phyloP scores from a whole-genome alignment of 2,888 invertebrate species.

The Eustalomyia histrio region DNA sequence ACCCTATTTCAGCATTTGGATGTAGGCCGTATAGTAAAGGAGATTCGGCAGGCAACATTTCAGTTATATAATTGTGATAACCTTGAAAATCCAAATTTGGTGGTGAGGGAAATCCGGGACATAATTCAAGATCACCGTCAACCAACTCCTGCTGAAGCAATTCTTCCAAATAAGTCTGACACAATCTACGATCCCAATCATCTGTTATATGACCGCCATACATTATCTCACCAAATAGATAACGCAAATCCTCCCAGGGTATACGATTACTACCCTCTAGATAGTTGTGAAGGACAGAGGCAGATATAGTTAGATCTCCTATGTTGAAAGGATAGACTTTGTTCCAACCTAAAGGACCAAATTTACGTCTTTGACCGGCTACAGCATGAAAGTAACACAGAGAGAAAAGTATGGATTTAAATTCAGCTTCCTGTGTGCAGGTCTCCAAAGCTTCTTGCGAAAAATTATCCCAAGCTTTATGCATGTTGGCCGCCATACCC shows the following conservation, averaged over 20 bases:
- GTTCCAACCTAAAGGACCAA: slow-evolving; percentile 97
- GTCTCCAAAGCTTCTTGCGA: slow-evolving; percentile 94
- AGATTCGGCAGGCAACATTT: slow-evolving; percentile 91
- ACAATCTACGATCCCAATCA: slow-evolving; percentile 95
- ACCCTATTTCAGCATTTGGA: slow-evolving; percentile 97
- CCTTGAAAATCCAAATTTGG: slow-evolving; percentile 93
- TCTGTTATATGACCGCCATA: slow-evolving; percentile 98
- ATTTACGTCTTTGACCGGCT: slow-evolving; percentile 94
- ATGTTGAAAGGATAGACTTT: slow-evolving; percentile 89
- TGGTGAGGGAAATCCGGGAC: slow-evolving; percentile 92
- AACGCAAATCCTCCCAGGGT: slow-evolving; percentile 96
- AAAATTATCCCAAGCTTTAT: slow-evolving; percentile 95
- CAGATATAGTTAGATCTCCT: slow-evolving; percentile 94
- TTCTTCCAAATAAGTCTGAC: slow-evolving; percentile 91
- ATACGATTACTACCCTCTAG: slow-evolving; percentile 93
- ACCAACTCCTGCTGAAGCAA: slow-evolving; percentile 92
- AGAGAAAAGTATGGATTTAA: slow-evolving; percentile 93
- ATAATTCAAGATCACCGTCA: slow-evolving; percentile 91
- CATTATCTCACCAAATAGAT: slow-evolving; percentile 98
- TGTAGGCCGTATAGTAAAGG: slow-evolving; percentile 95
- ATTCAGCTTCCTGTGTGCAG: slow-evolving; percentile 95
- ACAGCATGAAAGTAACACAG: slow-evolving; percentile 98
- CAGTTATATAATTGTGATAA: slow-evolving; percentile 93
- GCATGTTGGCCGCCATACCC: slow-evolving; percentile 96
- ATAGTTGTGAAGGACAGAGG: slow-evolving; percentile 94